phyloP scores from a whole-genome alignment of 1,140 invertebrate genomes.

The Dendrolimus punctatus region DNA sequence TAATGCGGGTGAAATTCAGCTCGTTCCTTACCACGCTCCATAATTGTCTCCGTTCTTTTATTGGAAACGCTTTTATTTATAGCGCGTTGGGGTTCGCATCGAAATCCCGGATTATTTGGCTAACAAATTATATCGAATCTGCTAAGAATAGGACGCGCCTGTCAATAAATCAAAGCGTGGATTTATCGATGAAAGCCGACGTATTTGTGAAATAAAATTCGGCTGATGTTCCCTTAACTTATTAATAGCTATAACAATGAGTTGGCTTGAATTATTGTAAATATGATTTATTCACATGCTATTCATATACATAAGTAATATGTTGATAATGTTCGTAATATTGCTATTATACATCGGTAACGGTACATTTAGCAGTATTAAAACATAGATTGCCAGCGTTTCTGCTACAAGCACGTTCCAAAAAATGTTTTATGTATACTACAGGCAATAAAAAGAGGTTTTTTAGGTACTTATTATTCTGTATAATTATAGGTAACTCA shows the following conservation, averaged over 20 bases:
- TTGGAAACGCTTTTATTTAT: constrained; percentile 63
- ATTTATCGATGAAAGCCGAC: constrained; percentile 60
- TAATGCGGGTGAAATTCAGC: constrained; percentile 68
- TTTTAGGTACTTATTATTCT: no score
- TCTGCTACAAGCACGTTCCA: no score
- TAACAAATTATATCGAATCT: constrained; percentile 68
- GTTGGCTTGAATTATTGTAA: no score
- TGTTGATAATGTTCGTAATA: no score
- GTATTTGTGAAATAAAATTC: constrained; percentile 38
- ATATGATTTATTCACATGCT: no score
- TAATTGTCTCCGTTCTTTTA: constrained; percentile 59
- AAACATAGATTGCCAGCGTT: no score
- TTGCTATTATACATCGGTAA: no score
- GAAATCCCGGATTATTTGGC: constrained; percentile 66
- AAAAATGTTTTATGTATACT: no score
- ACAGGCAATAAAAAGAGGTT: no score
- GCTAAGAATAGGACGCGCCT: constrained; percentile 57
- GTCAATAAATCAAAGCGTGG: constrained; percentile 57
- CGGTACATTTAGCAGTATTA: no score
- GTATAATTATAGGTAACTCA: no score
- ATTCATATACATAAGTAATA: no score
- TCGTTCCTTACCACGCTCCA: constrained; percentile 40
- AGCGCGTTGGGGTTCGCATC: constrained; percentile 46
- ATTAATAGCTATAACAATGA: not conserved
- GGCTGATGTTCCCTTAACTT: constrained; percentile 5